phyloP scores from a whole-genome alignment of 2,888 invertebrate genomes.

The Rugalucina vietnamica region DNA sequence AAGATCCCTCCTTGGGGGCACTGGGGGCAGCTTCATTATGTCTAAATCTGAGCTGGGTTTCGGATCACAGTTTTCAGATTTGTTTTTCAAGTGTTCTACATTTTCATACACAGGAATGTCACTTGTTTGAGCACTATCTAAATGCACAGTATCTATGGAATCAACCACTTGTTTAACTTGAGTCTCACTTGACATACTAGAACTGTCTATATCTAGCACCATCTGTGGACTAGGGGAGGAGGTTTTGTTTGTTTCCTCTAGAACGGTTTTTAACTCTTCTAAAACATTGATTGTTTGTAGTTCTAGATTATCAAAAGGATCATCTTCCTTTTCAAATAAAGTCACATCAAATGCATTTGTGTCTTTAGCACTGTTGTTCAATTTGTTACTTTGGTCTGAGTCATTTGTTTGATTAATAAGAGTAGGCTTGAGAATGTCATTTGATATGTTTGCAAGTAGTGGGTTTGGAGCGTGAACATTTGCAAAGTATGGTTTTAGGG shows the following conservation, averaged over 20 bases:
- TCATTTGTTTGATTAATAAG: constrained; percentile 47
- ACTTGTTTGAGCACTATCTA: neutral
- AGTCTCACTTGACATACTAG: neutral
- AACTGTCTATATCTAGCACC: neutral
- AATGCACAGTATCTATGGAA: neutral
- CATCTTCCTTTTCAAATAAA: constrained; percentile 77
- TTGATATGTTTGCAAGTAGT: constrained; percentile 60
- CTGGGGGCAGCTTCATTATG: constrained; percentile 59
- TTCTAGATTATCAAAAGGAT: constrained; percentile 78
- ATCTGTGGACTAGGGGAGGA: constrained; percentile 30
- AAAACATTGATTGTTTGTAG: constrained; percentile 77
- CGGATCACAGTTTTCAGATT: constrained; percentile 3
- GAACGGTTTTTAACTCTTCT: constrained; percentile 75
- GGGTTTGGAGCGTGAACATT: constrained; percentile 59
- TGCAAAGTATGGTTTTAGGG: constrained; percentile 24
- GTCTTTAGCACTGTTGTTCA: neutral
- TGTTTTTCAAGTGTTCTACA: neutral
- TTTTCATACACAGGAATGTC: constrained; percentile 52
- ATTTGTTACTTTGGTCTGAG: neutral
- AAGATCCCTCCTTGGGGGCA: constrained; percentile 62
- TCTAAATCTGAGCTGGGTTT: constrained; percentile 19
- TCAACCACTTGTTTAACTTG: constrained; percentile 2
- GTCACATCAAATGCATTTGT: constrained; percentile 72
- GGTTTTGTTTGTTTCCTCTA: constrained; percentile 44
- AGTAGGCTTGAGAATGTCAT: constrained; percentile 71